Evolutionary conservation across 2,888 invertebrate species (phyloP), one percentile per base, ranked within the genome.

Genomic region (Drosophila pseudotalamancana): DNA sequence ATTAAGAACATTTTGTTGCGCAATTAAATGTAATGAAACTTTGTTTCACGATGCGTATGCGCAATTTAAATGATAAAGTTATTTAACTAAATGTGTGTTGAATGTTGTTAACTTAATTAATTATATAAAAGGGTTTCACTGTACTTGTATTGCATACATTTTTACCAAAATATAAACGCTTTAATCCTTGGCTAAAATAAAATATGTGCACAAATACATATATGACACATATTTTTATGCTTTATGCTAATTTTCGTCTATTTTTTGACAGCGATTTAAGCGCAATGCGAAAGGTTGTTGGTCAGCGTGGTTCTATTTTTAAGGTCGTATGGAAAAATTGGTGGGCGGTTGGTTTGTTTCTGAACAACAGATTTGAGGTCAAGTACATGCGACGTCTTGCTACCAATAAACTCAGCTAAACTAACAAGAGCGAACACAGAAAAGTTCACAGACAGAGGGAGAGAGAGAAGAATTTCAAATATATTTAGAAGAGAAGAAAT

Each of bases 241-340:
- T 50, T 4, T 39, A 32, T 53, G 29, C 51, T 39, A 35, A 59
- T 62, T 60, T 61, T 29, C 40, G 37, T n/a, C 61, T 78, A 77
- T 83, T 77, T 82, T 63, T 43, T 14, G 54, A 34, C 61, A 66
- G 66, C n/a, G n/a, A 56, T 66, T 72, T 60, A 69, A 49, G 55
- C 54, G 31, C 48, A 19, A 18, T 39, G 45, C 53, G 40, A 42
- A 63, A 61, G 64, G 64, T 48, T 59, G 35, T 23, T 48, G 55
- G 37, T 55, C 56, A 53, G 32, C 51, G 37, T 25, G 6, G 9
- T 23, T 60, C 42, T 72, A 55, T 77, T 74, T 74, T 60, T 42
- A 54, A 59, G 63, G 60, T 72, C 77, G 65, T 60, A 35, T 12
- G 40, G 18, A 16, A 11, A 37, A 27, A 1, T 32, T 34, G 29